Evolutionary conservation across 2,113 vertebrate species (phyloP).

Genomic region (Morone saxatilis): DNA sequence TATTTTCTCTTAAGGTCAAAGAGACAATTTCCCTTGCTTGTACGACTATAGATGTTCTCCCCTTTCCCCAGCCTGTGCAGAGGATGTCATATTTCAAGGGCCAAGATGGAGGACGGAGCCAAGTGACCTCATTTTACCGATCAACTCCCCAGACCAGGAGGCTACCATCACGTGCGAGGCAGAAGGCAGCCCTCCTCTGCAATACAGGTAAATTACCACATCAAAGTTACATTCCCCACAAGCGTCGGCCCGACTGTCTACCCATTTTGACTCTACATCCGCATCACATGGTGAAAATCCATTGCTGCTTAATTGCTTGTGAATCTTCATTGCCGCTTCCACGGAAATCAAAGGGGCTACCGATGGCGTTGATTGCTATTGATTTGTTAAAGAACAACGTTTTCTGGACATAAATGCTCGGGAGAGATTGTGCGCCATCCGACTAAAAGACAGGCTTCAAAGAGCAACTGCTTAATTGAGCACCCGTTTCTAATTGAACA

Average conservation of each 20-base stretch:
- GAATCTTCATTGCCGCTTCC: slow-evolving; percentile 56
- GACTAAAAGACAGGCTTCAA: slow-evolving; percentile 53
- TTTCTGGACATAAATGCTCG: slow-evolving; percentile 51
- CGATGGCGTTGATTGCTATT: slow-evolving; percentile 70
- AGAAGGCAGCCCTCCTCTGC: slow-evolving; percentile 75
- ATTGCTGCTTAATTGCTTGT: slow-evolving; percentile 54
- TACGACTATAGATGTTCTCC: slow-evolving; percentile 43
- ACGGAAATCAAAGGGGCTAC: slow-evolving; percentile 62
- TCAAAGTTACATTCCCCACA: slow-evolving; percentile 33
- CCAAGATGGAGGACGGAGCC: slow-evolving; percentile 85
- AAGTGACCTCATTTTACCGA: slow-evolving; percentile 84
- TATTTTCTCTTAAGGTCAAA: slow-evolving; percentile 69
- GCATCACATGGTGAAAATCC: slow-evolving; percentile 14
- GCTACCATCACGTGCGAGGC: slow-evolving; percentile 82
- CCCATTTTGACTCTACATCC: background rate
- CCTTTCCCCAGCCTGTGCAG: slow-evolving; percentile 75
- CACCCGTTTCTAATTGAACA: slow-evolving; percentile 63
- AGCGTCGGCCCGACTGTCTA: slow-evolving; percentile 7
- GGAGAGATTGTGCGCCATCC: slow-evolving; percentile 51
- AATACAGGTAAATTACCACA: slow-evolving; percentile 82
- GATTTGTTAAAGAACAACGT: slow-evolving; percentile 58
- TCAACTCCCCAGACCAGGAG: slow-evolving; percentile 81
- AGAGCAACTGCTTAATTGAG: slow-evolving; percentile 66
- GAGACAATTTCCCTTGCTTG: slow-evolving; percentile 54
- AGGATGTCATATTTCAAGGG: slow-evolving; percentile 85